Evolutionary conservation across 2,797 vertebrate genomes (phyloP).

Genomic region (Rhinichthys osculus): DNA sequence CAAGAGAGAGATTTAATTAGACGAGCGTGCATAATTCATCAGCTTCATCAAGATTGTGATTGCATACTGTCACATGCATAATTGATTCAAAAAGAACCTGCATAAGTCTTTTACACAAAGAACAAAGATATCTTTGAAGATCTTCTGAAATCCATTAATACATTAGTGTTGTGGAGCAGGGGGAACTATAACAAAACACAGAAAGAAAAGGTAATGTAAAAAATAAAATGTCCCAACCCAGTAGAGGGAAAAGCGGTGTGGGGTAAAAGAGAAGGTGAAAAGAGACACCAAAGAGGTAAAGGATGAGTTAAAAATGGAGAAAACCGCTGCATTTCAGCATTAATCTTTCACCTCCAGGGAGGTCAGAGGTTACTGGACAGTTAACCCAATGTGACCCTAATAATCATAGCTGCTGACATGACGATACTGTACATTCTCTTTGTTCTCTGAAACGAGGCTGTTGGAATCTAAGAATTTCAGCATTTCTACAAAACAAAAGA

Average conservation of each 20-base stretch:
- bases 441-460: neutral
- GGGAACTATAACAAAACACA: constrained; percentile 17
- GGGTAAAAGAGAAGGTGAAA: neutral
- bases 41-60: constrained; percentile 51
- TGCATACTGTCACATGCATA: constrained; percentile 47
- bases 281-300: constrained; percentile 4
- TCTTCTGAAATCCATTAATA: constrained; percentile 27
- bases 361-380: constrained; percentile 17
- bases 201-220: neutral
- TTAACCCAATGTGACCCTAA: constrained; percentile 12
- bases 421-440: neutral
- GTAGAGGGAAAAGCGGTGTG: neutral
- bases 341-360: neutral
- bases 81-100: constrained; percentile 44
- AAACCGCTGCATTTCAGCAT: constrained; percentile 1
- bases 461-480: neutral
- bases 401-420: constrained; percentile 18
- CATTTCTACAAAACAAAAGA: neutral
- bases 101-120: constrained; percentile 37
- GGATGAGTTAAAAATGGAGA: neutral
- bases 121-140: constrained; percentile 41
- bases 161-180: neutral
- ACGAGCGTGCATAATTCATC: constrained; percentile 52
- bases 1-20: constrained; percentile 50
- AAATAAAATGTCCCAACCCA: neutral